Base-by-base conservation (phyloP, 2,113 vertebrate species). In the Oriolus oriolus region DNA sequence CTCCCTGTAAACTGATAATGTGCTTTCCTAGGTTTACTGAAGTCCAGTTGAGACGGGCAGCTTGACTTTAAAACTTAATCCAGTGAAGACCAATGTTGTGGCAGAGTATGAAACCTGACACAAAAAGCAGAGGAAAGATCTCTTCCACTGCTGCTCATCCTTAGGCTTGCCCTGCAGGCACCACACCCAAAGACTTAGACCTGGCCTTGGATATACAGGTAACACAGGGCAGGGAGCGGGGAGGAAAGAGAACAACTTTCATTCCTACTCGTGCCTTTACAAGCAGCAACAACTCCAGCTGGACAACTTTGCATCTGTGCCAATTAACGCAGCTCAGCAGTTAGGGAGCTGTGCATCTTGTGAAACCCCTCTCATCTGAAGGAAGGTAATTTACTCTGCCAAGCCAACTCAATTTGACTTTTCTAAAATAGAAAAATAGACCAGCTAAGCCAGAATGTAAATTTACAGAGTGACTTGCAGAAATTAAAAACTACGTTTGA, bases 401-500 rank as follows among this genome's bases (percentile, higher is more conserved):
- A 84, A 76, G 54, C 9, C 33, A 84, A 64, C 16, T 44, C 57
- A n/a, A 49, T 37, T 44, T 79, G 39, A 70, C 16, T 70, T 59
- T 59, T 82, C 64, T 49, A 59, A 89, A 87, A 71, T 0, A 87
- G 59, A 78, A 78, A 70, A 84, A 74, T 10, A 42, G 79, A 69
- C 21, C 11, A 69, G 45, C 33, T 65, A 81, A 92, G 47, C 7
- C 47, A 87, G 39, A 89, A 84, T 16, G 19, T 60, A 90, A 83
- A 92, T 84, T 76, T 73, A 83, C 3, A 4, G 53, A 56, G 49
- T 31, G 33, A 56, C 74, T 30, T 80, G 65, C 44, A 68, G 59
- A 91, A 93, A 87, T 42, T 85, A 59, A 86, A 79, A 93, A 52
- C 39, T 35, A 49, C 27, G 83, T 96, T 68, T 56, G 63, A 89